A percentile compares a stretch with the other conserved stretches of the same genome.
phyloP scores from a whole-genome alignment of 2,888 invertebrate genomes.

The Aphrophora alni region DNA sequence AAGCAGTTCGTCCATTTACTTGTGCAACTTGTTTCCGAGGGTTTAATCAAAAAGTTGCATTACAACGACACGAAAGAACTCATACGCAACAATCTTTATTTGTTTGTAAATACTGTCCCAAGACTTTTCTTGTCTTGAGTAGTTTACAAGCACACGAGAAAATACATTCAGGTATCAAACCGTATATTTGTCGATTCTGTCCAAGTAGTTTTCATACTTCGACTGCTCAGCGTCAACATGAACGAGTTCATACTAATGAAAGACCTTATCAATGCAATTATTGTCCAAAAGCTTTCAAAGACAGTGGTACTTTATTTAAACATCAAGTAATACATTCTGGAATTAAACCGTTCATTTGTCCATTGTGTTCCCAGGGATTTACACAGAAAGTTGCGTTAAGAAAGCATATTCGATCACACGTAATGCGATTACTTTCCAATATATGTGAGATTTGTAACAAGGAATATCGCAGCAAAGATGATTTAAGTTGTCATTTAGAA shows the following conservation, averaged over 20 bases:
- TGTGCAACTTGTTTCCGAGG: constrained; percentile 45
- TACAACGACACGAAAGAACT: constrained; percentile 46
- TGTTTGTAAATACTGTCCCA: constrained; percentile 47
- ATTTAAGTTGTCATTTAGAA: constrained; percentile 45
- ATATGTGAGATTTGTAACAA: constrained; percentile 44
- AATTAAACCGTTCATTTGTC: constrained; percentile 45
- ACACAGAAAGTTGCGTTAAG: constrained; percentile 46
- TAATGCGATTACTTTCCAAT: constrained; percentile 40
- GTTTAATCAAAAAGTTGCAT: constrained; percentile 47
- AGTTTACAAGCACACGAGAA: constrained; percentile 48
- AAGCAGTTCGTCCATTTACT: constrained; percentile 45
- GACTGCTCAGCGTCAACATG: constrained; percentile 46
- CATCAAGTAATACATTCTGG: constrained; percentile 48
- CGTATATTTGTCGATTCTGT: constrained; percentile 46
- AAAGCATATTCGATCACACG: constrained; percentile 47
- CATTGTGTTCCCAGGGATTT: constrained; percentile 47
- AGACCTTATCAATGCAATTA: constrained; percentile 53
- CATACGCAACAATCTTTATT: constrained; percentile 44
- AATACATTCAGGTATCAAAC: constrained; percentile 46
- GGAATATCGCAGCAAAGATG: constrained; percentile 35
- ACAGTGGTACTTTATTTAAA: constrained; percentile 46
- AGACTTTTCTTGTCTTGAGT: constrained; percentile 45
- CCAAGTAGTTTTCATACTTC: constrained; percentile 46
- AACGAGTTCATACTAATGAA: constrained; percentile 47
- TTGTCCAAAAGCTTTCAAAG: constrained; percentile 47